phyloP scores from a whole-genome alignment of 1,140 invertebrate genomes.

The Reticulitermes speratus region DNA sequence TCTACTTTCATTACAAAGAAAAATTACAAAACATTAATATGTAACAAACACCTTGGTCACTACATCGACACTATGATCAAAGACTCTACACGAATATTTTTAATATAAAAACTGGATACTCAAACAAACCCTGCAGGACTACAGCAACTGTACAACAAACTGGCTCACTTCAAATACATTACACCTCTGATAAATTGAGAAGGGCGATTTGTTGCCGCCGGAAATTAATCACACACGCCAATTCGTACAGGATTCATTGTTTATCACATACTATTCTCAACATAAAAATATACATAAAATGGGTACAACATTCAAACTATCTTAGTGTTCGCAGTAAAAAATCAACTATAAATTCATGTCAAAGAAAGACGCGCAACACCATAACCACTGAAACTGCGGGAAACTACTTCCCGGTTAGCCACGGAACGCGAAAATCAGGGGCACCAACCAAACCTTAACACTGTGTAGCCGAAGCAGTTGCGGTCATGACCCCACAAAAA shows the following conservation, averaged over 20 bases:
- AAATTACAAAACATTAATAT: background rate
- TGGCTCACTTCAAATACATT: background rate
- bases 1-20: background rate
- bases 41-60: no score
- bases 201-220: background rate
- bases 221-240: constrained; percentile 8
- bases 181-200: background rate
- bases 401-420: constrained; percentile 24
- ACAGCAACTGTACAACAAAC: background rate
- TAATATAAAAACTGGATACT: background rate
- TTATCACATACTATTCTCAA: background rate
- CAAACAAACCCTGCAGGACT: background rate
- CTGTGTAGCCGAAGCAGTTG: no score
- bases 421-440: constrained; percentile 24
- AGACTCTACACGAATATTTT: background rate
- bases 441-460: constrained; percentile 14
- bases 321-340: background rate
- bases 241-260: constrained; percentile 8
- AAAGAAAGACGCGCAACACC: constrained; percentile 23
- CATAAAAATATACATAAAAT: background rate
- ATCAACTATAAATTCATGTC: background rate
- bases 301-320: background rate
- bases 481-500: no score
- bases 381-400: constrained; percentile 25
- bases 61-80: background rate